Base-by-base conservation (phyloP, 2,888 invertebrate species). In the Koerneria pararmatus region DNA sequence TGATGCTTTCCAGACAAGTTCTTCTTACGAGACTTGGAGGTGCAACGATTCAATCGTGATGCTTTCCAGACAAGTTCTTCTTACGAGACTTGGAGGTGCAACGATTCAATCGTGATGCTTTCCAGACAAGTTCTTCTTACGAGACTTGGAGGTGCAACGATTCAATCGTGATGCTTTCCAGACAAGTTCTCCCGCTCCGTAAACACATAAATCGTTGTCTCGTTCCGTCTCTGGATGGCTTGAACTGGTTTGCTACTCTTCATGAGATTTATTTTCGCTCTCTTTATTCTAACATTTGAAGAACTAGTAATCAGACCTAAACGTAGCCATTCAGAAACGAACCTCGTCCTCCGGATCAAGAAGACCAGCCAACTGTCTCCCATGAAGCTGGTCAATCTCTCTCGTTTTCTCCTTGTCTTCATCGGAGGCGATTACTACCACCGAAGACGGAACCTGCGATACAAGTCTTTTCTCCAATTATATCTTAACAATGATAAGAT, bases 311-410 rank as follows among this genome's bases (percentile, higher is more conserved):
- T 37, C 0, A 41, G 31, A 24, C 34, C 29, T n/a, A 37, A 29
- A 32, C 56, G 58, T 4, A 58, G 63, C 8, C 59, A 64, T 64
- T 37, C 15, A 27, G 53, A 22, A 22, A 51, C 51, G 5, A 51
- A 24, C 34, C 34, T 31, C 35, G 29, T 53, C 65, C 41, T 80
- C 80, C 35, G 72, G 71, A 58, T 75, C 66, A 22, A 71, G 29
- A n/a, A 74, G 73, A 31, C 75, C 69, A 54, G 73, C 72, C 69
- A 74, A 67, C 56, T 80, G 80, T 37, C 77, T 73, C 31, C 80
- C 80, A 56, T 80, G 78, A 29, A 80, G 71, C 53, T 77, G 80
- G 62, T 80, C 74, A 57, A 79, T 74, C 69, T 74, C 72, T 22
- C 67, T 62, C 57, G 66, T 68, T 62, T 75, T 73, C 54, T 76